These are phyloP conservation scores for Dryocosmus kuriphilus DNA, from an alignment of 2,888 invertebrate genomes.

Conservation along the genomic window DNA sequence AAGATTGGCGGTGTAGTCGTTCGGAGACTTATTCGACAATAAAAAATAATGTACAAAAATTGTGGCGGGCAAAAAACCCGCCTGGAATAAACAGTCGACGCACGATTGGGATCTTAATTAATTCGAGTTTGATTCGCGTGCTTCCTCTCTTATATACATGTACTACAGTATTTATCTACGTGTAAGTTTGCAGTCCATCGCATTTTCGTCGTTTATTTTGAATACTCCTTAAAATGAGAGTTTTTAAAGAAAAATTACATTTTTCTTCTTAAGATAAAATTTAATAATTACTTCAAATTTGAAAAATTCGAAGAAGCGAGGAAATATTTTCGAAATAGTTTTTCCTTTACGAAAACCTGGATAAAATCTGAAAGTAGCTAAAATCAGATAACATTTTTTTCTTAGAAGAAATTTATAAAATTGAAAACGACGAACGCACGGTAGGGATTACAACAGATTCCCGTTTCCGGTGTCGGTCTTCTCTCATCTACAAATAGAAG, in stretches of 20 bases:
- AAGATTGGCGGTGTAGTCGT: conserved; percentile 50
- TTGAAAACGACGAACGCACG: conserved; percentile 13
- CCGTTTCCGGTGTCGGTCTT: not conserved
- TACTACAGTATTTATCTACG: conserved; percentile 40
- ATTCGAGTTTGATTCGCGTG: conserved; percentile 71
- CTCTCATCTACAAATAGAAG: conserved; percentile 55
- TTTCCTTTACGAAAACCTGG: not conserved
- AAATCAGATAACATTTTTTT: not conserved
- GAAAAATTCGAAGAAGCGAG: not conserved
- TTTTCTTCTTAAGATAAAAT: not conserved
- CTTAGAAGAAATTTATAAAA: not conserved
- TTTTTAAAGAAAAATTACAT: not conserved
- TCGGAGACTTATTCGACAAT: conserved; percentile 51
- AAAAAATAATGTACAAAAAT: conserved; percentile 70
- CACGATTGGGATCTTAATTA: conserved; percentile 33
- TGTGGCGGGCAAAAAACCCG: conserved; percentile 39
- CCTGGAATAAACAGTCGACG: conserved; percentile 30
- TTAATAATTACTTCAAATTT: not conserved
- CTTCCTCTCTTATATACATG: conserved; percentile 53
- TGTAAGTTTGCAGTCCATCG: conserved; percentile 23
- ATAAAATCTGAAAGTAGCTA: not conserved
- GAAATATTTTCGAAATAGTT: not conserved
- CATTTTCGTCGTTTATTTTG: conserved; percentile 24
- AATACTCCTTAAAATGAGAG: not conserved
- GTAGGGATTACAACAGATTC: conserved; percentile 18